These are phyloP conservation scores for Phataginus tetradactyla DNA, from an alignment of 2,797 vertebrate genomes.

Conservation along the genomic window DNA sequence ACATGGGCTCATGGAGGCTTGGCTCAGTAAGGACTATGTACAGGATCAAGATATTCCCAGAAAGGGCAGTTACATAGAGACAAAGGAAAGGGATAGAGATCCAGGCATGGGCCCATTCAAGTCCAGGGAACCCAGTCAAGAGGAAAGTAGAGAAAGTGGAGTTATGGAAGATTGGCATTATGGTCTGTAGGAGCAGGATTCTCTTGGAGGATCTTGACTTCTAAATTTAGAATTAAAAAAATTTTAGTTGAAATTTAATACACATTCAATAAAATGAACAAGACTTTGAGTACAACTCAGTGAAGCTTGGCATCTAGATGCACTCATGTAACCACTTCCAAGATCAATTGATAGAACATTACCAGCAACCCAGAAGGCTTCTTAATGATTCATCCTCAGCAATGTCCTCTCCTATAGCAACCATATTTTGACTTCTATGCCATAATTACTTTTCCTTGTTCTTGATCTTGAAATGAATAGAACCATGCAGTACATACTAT, in stretches of 20 bases:
- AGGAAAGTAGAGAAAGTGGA: slow-evolving; percentile 55
- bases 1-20: slow-evolving; percentile 89
- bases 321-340: background rate
- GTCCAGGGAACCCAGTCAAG: slow-evolving; percentile 60
- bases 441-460: background rate
- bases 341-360: background rate
- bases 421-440: background rate
- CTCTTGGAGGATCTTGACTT: slow-evolving; percentile 6
- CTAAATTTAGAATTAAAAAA: slow-evolving; percentile 51
- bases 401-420: background rate
- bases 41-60: slow-evolving; percentile 86
- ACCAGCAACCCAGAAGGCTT: background rate
- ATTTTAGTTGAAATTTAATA: slow-evolving; percentile 31
- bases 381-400: background rate
- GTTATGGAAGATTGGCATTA: slow-evolving; percentile 22
- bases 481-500: background rate
- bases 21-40: slow-evolving; percentile 78
- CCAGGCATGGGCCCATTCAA: slow-evolving; percentile 62
- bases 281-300: background rate
- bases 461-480: slow-evolving; percentile 21
- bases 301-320: background rate
- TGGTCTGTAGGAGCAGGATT: background rate
- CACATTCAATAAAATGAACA: background rate
- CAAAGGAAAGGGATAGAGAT: slow-evolving; percentile 69
- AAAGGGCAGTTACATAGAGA: slow-evolving; percentile 79